These are phyloP conservation scores for Dendroctonus valens DNA, from an alignment of 1,140 invertebrate species.

Conservation along the genomic window DNA sequence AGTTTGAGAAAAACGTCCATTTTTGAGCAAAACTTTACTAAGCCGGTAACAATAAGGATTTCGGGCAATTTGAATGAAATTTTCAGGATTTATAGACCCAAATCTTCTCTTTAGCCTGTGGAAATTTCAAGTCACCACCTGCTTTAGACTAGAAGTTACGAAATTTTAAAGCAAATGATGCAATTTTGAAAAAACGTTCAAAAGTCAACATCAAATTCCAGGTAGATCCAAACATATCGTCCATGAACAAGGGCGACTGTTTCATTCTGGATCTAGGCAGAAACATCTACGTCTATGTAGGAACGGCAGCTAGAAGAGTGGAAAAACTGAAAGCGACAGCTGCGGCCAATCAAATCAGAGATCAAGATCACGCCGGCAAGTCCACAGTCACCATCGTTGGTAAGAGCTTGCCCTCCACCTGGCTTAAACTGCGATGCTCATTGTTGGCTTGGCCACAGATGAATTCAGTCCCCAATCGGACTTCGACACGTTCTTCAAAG, in stretches of 20 bases:
- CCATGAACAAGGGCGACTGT: conserved; percentile 88
- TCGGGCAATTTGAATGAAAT: no score
- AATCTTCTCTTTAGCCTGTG: no score
- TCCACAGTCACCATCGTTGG: conserved; percentile 53
- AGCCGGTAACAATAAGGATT: no score
- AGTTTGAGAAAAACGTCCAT: no score
- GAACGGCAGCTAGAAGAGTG: conserved; percentile 65
- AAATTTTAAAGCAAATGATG: background rate
- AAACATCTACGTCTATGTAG: conserved; percentile 77
- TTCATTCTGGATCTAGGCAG: conserved; percentile 83
- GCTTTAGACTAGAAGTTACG: no score
- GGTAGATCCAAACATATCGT: conserved; percentile 71
- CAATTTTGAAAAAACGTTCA: background rate
- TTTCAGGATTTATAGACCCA: no score
- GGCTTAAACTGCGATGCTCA: no score
- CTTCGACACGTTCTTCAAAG: conserved; percentile 67
- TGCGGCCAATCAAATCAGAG: conserved; percentile 77
- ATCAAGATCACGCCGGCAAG: conserved; percentile 81
- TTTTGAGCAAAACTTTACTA: no score
- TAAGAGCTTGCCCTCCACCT: conserved; percentile 3
- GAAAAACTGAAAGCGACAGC: conserved; percentile 75
- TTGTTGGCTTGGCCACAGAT: conserved; percentile 53
- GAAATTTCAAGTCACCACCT: no score
- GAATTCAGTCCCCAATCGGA: conserved; percentile 63
- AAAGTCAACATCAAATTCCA: conserved; percentile 42